Percentiles rank a stretch among this genome's conserved stretches.
Conservation (phyloP, 2,888 invertebrate genomes). For the Ryuthela nishihirai region DNA sequence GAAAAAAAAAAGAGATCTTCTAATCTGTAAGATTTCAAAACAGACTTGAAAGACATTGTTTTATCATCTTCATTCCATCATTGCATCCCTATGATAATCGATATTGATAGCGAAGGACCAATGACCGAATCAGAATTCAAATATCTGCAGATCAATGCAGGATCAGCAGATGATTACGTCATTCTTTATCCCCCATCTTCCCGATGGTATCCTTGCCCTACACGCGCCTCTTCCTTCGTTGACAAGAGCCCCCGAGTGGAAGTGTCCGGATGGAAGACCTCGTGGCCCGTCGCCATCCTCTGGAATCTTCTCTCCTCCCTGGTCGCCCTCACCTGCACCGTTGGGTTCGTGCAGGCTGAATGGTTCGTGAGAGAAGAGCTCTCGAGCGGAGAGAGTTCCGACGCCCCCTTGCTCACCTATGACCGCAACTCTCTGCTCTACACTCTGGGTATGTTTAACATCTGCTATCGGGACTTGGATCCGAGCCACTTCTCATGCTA, state of each 20-base stretch:
- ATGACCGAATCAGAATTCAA: too few relatives aligned
- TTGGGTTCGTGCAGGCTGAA: constrained; percentile 51
- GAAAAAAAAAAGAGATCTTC: too few relatives aligned
- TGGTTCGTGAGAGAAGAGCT: constrained; percentile 48
- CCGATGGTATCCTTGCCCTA: too few relatives aligned
- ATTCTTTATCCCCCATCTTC: too few relatives aligned
- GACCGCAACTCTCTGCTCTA: constrained; percentile 22
- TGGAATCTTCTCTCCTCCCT: constrained; percentile 51
- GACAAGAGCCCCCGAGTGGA: not conserved
- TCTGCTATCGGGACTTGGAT: constrained; percentile 21
- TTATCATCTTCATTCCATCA: too few relatives aligned
- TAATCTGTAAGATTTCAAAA: too few relatives aligned
- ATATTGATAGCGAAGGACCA: too few relatives aligned
- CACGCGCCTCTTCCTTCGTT: too few relatives aligned
- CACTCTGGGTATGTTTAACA: constrained; percentile 25
- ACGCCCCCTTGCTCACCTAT: constrained; percentile 10
- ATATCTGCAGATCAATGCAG: too few relatives aligned
- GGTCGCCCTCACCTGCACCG: constrained; percentile 49
- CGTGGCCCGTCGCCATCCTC: constrained; percentile 46
- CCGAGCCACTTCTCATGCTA: constrained; percentile 4
- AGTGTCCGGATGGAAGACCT: constrained; percentile 38
- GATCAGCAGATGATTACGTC: too few relatives aligned
- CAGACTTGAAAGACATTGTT: too few relatives aligned
- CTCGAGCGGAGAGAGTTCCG: not conserved
- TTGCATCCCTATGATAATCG: too few relatives aligned